These are phyloP conservation scores for Tinea trinotella DNA, from an alignment of 2,888 invertebrate genomes.

Conservation along the genomic window DNA sequence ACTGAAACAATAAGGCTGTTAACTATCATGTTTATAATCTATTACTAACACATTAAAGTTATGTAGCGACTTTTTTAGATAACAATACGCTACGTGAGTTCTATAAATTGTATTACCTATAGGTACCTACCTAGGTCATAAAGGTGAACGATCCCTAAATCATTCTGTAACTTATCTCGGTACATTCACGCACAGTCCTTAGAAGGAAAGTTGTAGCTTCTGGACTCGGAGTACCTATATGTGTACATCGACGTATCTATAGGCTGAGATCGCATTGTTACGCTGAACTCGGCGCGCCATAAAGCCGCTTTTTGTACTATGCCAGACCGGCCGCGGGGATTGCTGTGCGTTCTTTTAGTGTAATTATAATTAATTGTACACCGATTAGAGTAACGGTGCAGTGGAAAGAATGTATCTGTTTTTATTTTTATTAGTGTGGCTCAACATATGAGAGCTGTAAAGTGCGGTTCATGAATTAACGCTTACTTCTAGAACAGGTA, in stretches of 20 bases:
- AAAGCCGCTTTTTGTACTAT: not conserved
- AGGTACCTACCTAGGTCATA: slow-evolving; percentile 29
- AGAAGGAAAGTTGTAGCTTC: slow-evolving; percentile 51
- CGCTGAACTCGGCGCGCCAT: not conserved
- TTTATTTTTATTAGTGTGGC: too few species aligned
- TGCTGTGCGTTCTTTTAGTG: slow-evolving; percentile 2
- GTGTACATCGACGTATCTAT: not conserved
- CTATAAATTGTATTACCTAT: slow-evolving; percentile 27
- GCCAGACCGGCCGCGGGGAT: not conserved
- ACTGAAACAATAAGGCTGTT: not conserved
- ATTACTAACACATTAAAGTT: not conserved
- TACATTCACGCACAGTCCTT: slow-evolving; percentile 35
- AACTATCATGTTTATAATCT: not conserved
- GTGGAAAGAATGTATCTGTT: slow-evolving; percentile 4
- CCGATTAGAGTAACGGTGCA: slow-evolving; percentile 18
- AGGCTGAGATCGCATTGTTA: slow-evolving; percentile 9
- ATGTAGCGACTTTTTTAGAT: not conserved
- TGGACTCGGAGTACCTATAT: not conserved
- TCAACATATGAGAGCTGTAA: too few species aligned
- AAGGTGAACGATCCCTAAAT: slow-evolving; percentile 56
- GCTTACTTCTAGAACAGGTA: too few species aligned
- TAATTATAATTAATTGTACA: slow-evolving; percentile 15
- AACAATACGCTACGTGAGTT: not conserved
- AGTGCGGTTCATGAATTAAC: too few species aligned
- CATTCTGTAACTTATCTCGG: slow-evolving; percentile 32